Evolutionary conservation across 2,888 invertebrate species (phyloP).

Genomic region (Magallana nippona): DNA sequence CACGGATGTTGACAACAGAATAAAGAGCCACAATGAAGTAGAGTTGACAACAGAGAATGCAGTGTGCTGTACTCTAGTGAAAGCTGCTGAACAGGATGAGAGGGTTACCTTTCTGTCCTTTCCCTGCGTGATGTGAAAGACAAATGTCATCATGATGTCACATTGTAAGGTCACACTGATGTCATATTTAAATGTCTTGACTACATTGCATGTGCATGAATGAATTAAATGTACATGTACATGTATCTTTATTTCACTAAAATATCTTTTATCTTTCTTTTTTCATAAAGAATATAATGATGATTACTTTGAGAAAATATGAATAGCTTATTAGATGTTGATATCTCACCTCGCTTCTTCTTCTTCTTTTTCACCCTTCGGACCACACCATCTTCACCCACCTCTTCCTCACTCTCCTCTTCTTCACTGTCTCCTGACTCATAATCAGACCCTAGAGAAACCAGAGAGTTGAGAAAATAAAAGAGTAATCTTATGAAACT

Average conservation of each 20-base stretch:
- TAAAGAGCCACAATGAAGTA: background rate
- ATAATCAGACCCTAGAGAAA: conserved; percentile 56
- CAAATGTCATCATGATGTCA: background rate
- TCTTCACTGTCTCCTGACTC: conserved; percentile 68
- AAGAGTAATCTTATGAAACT: no score
- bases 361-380: conserved; percentile 68
- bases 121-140: conserved; percentile 5
- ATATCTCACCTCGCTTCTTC: conserved; percentile 52
- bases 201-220: no score
- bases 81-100: background rate
- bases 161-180: background rate
- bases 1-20: background rate
- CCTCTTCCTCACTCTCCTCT: conserved; percentile 72
- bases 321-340: no score
- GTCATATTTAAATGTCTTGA: no score
- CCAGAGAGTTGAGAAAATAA: background rate
- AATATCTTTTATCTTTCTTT: no score
- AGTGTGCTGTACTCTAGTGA: background rate
- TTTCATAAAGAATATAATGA: no score
- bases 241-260: no score
- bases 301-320: no score
- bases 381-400: conserved; percentile 70
- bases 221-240: no score
- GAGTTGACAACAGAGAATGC: background rate
- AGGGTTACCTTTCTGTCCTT: conserved; percentile 13